Evolutionary conservation across 2,888 invertebrate species (phyloP), one percentile per base, ranked within the genome.

Genomic region (Dynastes tityus): DNA sequence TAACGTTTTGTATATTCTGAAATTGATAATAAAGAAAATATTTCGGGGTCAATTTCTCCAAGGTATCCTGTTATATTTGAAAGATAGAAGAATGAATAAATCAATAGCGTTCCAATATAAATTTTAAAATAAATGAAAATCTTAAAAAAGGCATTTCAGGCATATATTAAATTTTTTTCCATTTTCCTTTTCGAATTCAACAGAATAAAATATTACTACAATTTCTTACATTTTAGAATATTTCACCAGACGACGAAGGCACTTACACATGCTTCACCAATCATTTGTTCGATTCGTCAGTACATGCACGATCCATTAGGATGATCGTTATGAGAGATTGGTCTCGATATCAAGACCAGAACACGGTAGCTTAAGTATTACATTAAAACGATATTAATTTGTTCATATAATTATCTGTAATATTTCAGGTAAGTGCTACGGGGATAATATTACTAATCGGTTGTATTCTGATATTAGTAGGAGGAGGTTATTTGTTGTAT

Each of bases 191-290:
- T 22, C 22, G 22, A 22, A 22, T 22, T 22, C 22, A 22, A 22
- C 22, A 22, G 22, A 22, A 22, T 22, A 22, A 22, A 22, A 22
- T 22, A 22, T 22, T 22, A 22, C 22, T 22, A 22, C 22, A 0
- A 22, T 76, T 78, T 80, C 63, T 78, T 16, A 16, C 8, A 27
- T 84, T 83, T 71, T 86, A 93, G 93, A 90, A 90, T 84, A 92
- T 93, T 8, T 91, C 92, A 13, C 89, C 91, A 6, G 88, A 89
- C 76, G 93, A 93, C 84, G 89, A 92, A 65, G 93, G 93, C 1
- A 90, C 90, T 82, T 93, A 93, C 86, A 91, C 91, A 84, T 93
- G 93, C 83, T 86, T 93, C 77, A 92, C 93, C 8, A 91, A 90
- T 84, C 91, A 91, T 73, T 85, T 93, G 65, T 88, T 88, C 82